A percentile compares a stretch with the other conserved stretches of the same genome.
These are phyloP conservation scores for Prinia subflava DNA, from an alignment of 2,113 vertebrate species.

Conservation along the genomic window DNA sequence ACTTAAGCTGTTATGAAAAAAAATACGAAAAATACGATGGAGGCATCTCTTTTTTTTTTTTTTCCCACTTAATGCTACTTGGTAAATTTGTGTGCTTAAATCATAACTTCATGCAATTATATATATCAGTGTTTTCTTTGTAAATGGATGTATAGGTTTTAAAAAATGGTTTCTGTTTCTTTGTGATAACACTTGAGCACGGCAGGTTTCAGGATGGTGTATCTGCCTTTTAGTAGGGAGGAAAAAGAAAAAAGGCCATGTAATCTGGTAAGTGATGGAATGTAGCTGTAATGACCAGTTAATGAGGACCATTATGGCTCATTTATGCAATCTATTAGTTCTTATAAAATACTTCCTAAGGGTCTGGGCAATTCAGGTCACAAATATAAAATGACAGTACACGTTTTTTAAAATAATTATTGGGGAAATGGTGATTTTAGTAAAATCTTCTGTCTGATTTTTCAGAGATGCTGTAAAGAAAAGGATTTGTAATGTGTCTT, in stretches of 20 bases:
- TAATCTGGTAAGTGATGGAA: not conserved
- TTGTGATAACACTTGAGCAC: not conserved
- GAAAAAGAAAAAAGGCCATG: not conserved
- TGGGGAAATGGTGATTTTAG: not conserved
- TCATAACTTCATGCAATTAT: not conserved
- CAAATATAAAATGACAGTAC: not conserved
- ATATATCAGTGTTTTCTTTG: not conserved
- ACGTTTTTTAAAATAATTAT: not conserved
- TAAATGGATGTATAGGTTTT: not conserved
- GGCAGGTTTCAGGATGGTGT: not conserved
- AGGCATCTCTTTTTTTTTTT: too few species aligned
- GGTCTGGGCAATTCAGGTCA: not conserved
- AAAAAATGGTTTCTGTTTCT: not conserved
- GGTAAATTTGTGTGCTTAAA: not conserved
- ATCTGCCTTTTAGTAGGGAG: not conserved
- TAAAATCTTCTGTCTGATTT: not conserved
- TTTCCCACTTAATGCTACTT: not conserved
- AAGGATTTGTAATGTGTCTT: not conserved
- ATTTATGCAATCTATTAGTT: not conserved
- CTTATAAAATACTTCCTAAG: not conserved
- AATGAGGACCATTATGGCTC: not conserved
- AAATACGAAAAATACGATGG: not conserved
- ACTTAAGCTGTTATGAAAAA: not conserved
- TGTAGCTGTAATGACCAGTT: not conserved
- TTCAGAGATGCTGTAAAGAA: not conserved